phyloP scores from a whole-genome alignment of 2,888 invertebrate species.

The Horisme vitalbata region DNA sequence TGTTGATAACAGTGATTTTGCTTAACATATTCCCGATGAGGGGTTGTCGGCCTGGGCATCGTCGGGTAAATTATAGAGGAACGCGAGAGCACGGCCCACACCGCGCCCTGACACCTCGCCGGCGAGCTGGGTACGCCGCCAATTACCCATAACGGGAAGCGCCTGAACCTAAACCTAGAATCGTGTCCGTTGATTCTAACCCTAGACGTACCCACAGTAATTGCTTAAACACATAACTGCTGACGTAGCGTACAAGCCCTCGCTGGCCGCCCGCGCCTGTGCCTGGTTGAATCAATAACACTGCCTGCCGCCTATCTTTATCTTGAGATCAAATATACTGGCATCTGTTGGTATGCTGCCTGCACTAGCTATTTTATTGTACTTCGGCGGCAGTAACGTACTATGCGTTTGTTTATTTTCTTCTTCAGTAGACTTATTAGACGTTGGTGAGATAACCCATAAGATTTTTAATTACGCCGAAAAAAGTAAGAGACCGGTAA shows the following conservation, averaged over 20 bases:
- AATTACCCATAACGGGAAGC: constrained; percentile 71
- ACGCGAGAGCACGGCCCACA: constrained; percentile 45
- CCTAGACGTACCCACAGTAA: constrained; percentile 57
- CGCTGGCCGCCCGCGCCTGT: too few relatives aligned
- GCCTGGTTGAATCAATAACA: constrained; percentile 61
- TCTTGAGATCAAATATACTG: constrained; percentile 52
- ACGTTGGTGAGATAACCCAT: too few relatives aligned
- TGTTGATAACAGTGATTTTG: constrained; percentile 41
- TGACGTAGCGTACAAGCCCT: constrained; percentile 37
- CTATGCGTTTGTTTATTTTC: constrained; percentile 15
- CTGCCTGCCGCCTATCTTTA: constrained; percentile 42
- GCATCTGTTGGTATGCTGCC: constrained; percentile 31
- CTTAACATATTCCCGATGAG: constrained; percentile 55
- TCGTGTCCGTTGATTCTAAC: constrained; percentile 11
- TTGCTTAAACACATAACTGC: constrained; percentile 72
- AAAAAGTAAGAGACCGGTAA: too few relatives aligned
- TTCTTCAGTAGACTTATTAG: constrained; percentile 2
- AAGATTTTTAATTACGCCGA: too few relatives aligned
- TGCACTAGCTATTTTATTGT: constrained; percentile 30
- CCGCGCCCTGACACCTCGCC: constrained; percentile 67
- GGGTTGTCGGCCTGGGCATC: constrained; percentile 52
- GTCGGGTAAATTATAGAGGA: constrained; percentile 65
- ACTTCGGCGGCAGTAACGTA: constrained; percentile 21
- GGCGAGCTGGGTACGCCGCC: constrained; percentile 44
- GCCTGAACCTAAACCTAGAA: constrained; percentile 45